Percentiles rank a stretch among this genome's conserved stretches.
Conservation (phyloP, 2,797 vertebrate species). For the Eleutherodactylus coqui region DNA sequence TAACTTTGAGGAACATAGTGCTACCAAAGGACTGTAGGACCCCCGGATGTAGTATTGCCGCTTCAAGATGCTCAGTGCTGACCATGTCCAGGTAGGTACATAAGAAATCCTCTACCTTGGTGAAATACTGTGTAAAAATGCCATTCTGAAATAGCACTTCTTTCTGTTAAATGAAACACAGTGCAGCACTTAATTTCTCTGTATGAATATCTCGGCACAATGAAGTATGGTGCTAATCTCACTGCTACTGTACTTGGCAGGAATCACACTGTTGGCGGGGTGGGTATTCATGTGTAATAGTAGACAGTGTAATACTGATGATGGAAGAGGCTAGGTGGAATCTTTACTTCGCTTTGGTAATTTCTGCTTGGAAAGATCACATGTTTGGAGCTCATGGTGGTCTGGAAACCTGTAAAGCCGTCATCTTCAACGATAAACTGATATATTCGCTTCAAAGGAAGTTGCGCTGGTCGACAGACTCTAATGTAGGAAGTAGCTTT, state of each 20-base stretch:
- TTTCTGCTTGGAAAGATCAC: not conserved
- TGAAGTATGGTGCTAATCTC: conserved; percentile 62
- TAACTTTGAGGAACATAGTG: conserved; percentile 99
- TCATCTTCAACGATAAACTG: not conserved
- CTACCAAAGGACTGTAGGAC: conserved; percentile 99
- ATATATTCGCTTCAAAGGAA: too few species aligned
- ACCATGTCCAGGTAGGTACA: conserved; percentile 96
- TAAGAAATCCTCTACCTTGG: conserved; percentile 85
- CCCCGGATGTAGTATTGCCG: conserved; percentile 97
- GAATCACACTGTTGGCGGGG: not conserved
- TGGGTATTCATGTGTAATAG: not conserved
- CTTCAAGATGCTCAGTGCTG: conserved; percentile 98
- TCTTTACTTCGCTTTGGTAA: not conserved
- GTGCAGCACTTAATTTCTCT: conserved; percentile 85
- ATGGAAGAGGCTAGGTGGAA: not conserved
- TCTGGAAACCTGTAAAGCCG: not conserved
- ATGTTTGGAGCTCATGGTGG: too few species aligned
- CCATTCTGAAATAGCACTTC: conserved; percentile 97
- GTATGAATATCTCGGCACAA: not conserved
- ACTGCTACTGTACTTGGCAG: not conserved
- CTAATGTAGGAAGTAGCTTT: too few species aligned
- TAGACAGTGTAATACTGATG: not conserved
- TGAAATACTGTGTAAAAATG: conserved; percentile 82
- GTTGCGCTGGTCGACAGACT: too few species aligned
- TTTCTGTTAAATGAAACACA: conserved; percentile 92